Conservation (phyloP, 2,797 vertebrate species). For the Myripristis murdjan region DNA sequence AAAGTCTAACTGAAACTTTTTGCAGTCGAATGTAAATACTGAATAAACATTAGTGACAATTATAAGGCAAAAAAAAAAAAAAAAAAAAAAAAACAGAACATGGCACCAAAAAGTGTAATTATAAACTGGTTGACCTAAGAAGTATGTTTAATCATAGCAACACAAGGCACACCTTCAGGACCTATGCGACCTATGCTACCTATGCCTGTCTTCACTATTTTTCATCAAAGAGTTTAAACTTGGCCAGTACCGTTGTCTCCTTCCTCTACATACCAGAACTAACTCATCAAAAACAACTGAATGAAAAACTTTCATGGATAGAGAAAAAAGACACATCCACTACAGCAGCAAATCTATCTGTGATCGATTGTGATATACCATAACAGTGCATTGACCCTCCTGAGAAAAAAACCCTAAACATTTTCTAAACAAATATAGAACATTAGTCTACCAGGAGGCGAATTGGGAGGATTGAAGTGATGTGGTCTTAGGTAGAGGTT, state of each 20-base stretch:
- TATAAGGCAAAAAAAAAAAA: conserved; percentile 77
- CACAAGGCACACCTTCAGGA: conserved; percentile 94
- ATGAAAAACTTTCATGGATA: conserved; percentile 86
- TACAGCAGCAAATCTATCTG: conserved; percentile 96
- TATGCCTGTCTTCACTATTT: conserved; percentile 84
- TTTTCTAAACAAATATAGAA: conserved; percentile 78
- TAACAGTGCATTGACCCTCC: conserved; percentile 97
- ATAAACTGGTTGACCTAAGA: conserved; percentile 74
- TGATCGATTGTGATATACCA: conserved; percentile 92
- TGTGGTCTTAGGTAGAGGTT: conserved; percentile 58
- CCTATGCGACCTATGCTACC: conserved; percentile 84
- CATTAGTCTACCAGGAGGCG: conserved; percentile 83
- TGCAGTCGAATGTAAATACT: conserved; percentile 40
- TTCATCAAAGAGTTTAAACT: conserved; percentile 77
- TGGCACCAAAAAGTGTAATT: conserved; percentile 73
- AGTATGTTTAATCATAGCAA: conserved; percentile 81
- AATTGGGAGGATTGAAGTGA: conserved; percentile 73
- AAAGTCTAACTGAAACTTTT: conserved; percentile 25
- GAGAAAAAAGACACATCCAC: conserved; percentile 79
- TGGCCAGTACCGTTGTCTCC: conserved; percentile 85
- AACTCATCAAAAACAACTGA: conserved; percentile 43
- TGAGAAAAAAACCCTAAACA: conserved; percentile 85
- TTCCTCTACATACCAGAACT: conserved; percentile 54
- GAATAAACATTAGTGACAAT: conserved; percentile 59
- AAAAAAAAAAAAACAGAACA: too few relatives aligned